Conservation (phyloP, 1,140 invertebrate genomes). For the Caenorhabditis inopinata region DNA sequence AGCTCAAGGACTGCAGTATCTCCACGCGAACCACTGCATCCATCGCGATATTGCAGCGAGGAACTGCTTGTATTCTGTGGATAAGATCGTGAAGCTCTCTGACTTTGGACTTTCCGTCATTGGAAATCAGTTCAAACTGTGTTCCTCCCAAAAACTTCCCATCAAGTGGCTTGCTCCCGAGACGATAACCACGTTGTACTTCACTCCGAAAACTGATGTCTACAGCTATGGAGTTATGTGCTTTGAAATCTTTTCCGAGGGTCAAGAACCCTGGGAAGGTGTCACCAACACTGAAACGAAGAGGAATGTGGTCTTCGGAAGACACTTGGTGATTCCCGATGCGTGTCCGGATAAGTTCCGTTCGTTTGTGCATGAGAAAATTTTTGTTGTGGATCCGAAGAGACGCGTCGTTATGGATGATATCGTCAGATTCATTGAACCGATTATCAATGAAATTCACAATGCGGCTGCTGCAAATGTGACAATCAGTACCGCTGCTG, state of each 20-base stretch:
- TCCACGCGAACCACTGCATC: neutral
- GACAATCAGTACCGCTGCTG: neutral
- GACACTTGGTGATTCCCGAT: neutral
- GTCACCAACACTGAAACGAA: slow-evolving; percentile 27
- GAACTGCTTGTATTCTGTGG: slow-evolving; percentile 8
- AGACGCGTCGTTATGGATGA: slow-evolving; percentile 20
- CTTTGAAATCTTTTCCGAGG: slow-evolving; percentile 28
- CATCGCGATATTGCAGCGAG: slow-evolving; percentile 14
- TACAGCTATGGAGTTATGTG: slow-evolving; percentile 31
- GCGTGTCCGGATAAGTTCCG: slow-evolving; percentile 5
- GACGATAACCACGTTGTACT: neutral
- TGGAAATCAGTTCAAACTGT: slow-evolving; percentile 1
- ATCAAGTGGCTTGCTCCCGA: slow-evolving; percentile 44
- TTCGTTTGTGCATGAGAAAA: neutral
- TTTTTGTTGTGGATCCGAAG: neutral
- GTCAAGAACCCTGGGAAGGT: slow-evolving; percentile 31
- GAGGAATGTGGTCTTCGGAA: neutral
- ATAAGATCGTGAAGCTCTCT: slow-evolving; percentile 10
- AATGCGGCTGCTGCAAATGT: neutral
- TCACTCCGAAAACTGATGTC: slow-evolving; percentile 37
- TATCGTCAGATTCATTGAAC: neutral
- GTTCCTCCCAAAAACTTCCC: neutral
- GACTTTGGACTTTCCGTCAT: slow-evolving; percentile 25
- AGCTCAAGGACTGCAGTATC: slow-evolving; percentile 20
- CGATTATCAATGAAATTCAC: slow-evolving; percentile 26